Evolutionary conservation across 2,797 vertebrate species (phyloP).

Genomic region (Melanotaenia nigrans): DNA sequence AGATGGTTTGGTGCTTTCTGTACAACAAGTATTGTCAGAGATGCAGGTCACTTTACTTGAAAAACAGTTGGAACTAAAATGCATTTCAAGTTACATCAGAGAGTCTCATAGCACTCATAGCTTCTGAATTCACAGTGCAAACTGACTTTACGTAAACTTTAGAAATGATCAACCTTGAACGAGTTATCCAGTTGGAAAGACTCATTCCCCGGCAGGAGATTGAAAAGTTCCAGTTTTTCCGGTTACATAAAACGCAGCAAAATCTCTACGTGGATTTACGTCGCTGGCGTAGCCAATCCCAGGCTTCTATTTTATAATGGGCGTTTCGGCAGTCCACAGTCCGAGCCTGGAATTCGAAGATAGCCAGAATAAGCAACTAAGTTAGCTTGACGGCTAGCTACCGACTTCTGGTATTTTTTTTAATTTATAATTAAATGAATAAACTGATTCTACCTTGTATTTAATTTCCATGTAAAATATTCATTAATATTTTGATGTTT

Average conservation of each 20-base stretch:
- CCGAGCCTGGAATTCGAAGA: slow-evolving; percentile 24
- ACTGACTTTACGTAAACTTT: neutral
- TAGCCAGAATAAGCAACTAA: slow-evolving; percentile 48
- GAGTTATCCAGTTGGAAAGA: neutral
- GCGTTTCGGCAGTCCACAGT: slow-evolving; percentile 33
- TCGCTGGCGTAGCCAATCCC: slow-evolving; percentile 48
- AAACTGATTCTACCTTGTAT: neutral
- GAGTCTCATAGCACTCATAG: neutral
- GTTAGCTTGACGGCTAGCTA: slow-evolving; percentile 57
- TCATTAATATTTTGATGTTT: neutral
- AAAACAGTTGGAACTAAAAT: neutral
- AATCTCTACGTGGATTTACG: accelerated
- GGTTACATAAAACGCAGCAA: neutral
- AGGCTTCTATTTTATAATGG: slow-evolving; percentile 5
- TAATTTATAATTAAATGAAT: neutral
- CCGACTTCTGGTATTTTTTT: slow-evolving; percentile 44
- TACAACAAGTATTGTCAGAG: neutral
- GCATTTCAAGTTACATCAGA: no score
- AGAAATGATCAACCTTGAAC: neutral
- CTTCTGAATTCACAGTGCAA: neutral
- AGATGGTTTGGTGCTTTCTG: neutral
- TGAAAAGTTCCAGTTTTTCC: neutral
- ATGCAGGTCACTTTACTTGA: no score
- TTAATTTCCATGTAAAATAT: accelerated
- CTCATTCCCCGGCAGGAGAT: neutral